These are phyloP conservation scores for Patagioenas fasciata DNA, from an alignment of 2,113 vertebrate genomes.

Conservation along the genomic window DNA sequence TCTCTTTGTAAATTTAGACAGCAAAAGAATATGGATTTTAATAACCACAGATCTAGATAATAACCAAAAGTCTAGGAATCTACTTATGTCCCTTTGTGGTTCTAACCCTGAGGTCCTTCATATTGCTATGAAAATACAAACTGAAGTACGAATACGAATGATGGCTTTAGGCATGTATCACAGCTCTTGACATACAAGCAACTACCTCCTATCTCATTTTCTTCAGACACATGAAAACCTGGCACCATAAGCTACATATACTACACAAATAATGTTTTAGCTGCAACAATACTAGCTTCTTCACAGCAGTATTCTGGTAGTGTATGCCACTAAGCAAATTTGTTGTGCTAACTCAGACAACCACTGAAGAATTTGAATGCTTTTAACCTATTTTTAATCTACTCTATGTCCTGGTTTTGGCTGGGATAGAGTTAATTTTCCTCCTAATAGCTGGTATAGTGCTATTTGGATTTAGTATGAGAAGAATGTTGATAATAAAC, in stretches of 20 bases:
- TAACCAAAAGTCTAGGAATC: not conserved
- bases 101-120: not conserved
- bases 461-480: no score
- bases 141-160: not conserved
- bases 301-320: not conserved
- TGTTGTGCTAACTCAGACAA: not conserved
- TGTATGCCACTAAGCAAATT: not conserved
- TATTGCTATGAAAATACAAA: not conserved
- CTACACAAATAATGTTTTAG: not conserved
- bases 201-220: not conserved
- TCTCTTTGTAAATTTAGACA: not conserved
- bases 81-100: not conserved
- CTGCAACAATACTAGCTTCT: not conserved
- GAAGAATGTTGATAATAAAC: no score
- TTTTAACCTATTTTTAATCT: slow-evolving; percentile 52
- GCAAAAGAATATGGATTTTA: not conserved
- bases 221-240: not conserved
- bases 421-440: no score
- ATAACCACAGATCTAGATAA: not conserved
- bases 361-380: not conserved
- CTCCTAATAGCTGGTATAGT: no score
- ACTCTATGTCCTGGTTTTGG: not conserved
- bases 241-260: not conserved
- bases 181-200: not conserved
- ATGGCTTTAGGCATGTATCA: not conserved